Percentiles rank a stretch among this genome's conserved stretches.
Conservation (phyloP, 2,888 invertebrate genomes). For the Drosophila subquinaria region DNA sequence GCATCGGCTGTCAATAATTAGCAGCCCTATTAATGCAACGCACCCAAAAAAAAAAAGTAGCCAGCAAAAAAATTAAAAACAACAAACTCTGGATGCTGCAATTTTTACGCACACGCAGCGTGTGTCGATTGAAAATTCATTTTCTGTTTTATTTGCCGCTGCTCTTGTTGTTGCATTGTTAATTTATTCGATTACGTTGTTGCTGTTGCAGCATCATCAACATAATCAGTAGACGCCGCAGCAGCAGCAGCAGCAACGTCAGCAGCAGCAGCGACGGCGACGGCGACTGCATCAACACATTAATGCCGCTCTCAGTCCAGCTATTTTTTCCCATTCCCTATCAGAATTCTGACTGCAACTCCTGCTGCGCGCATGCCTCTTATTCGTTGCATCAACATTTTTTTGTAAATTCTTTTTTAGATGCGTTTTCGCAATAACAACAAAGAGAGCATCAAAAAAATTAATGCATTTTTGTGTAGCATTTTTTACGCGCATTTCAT, state of each 20-base stretch:
- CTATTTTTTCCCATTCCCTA: background rate
- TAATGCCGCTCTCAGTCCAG: constrained; percentile 13
- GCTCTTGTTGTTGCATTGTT: constrained; percentile 47
- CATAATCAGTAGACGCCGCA: constrained; percentile 61
- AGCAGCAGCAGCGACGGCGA: constrained; percentile 24
- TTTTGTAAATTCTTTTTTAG: constrained; percentile 60
- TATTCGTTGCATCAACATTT: constrained; percentile 42
- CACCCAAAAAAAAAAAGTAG: constrained; percentile 2
- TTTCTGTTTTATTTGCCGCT: constrained; percentile 19
- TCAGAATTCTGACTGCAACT: constrained; percentile 6
- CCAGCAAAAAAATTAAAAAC: background rate
- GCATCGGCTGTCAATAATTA: constrained; percentile 70
- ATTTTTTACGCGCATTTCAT: constrained; percentile 43
- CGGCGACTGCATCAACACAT: constrained; percentile 32
- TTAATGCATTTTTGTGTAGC: constrained; percentile 40
- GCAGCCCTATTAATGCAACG: constrained; percentile 69
- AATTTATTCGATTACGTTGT: constrained; percentile 67
- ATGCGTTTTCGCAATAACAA: constrained; percentile 53
- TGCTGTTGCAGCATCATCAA: constrained; percentile 61
- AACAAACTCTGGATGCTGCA: constrained; percentile 16
- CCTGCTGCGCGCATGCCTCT: constrained; percentile 53
- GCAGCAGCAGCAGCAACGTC: constrained; percentile 20
- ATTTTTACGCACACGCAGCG: constrained; percentile 47
- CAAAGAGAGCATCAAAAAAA: constrained; percentile 20
- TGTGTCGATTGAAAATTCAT: constrained; percentile 53